Evolutionary conservation across 2,888 invertebrate genomes (phyloP).

Genomic region (Homarus gammarus): DNA sequence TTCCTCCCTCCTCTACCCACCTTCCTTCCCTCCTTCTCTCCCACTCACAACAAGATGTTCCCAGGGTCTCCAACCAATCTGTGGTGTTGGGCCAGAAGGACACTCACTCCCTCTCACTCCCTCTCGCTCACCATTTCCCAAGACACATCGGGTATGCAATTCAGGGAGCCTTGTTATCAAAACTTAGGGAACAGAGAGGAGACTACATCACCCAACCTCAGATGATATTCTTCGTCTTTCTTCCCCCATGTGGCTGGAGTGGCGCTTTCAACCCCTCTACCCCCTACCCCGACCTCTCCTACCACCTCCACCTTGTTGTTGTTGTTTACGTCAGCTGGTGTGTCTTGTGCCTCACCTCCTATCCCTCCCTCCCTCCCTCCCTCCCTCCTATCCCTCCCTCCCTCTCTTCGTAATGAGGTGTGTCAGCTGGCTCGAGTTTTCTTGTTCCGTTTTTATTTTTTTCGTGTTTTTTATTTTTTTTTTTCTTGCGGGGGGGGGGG

Average conservation of each 20-base stretch:
- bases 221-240: too few relatives aligned
- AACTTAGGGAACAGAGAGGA: neutral
- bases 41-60: too few relatives aligned
- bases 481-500: too few relatives aligned
- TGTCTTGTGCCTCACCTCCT: neutral
- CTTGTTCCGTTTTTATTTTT: neutral
- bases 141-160: slow-evolving; percentile 12
- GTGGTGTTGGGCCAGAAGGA: too few relatives aligned
- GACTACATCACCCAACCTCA: neutral
- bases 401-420: neutral
- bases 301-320: neutral
- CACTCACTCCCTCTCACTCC: neutral
- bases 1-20: neutral
- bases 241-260: neutral
- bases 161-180: neutral
- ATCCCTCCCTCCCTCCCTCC: neutral
- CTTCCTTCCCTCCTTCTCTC: neutral
- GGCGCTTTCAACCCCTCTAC: neutral
- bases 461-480: neutral
- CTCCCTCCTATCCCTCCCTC: neutral
- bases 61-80: too few relatives aligned
- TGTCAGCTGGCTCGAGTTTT: neutral
- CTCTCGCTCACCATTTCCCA: neutral
- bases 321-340: slow-evolving; percentile 7
- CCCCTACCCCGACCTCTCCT: too few relatives aligned